These are phyloP conservation scores for Phodopus roborovskii DNA, from an alignment of 2,113 vertebrate species.

Conservation along the genomic window DNA sequence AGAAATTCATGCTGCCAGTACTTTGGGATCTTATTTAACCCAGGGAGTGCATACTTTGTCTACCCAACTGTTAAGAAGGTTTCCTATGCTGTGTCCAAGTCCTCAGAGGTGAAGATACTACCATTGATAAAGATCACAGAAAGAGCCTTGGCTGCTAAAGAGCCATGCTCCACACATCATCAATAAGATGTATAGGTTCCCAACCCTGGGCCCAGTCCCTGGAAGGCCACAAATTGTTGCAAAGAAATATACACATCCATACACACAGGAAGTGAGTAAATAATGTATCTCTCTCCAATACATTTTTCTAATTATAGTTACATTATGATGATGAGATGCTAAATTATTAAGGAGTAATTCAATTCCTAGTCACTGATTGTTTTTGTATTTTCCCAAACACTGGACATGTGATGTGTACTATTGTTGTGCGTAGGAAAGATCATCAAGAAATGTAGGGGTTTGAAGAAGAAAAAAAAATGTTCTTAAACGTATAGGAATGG, in stretches of 20 bases:
- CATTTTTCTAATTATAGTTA: constrained; percentile 11
- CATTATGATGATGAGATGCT: background rate
- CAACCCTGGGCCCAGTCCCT: background rate
- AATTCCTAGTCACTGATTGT: constrained; percentile 16
- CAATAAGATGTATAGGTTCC: background rate
- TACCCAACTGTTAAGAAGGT: background rate
- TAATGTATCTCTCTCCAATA: background rate
- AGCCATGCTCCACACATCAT: background rate
- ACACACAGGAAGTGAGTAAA: background rate
- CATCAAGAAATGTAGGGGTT: background rate
- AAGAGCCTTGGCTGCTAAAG: background rate
- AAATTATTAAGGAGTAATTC: background rate
- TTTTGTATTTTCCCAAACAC: constrained; percentile 9
- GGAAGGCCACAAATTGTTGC: background rate
- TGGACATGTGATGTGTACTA: background rate
- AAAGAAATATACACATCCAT: background rate
- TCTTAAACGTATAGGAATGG: background rate
- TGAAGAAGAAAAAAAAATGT: background rate
- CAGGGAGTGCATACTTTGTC: background rate
- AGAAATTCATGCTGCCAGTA: background rate
- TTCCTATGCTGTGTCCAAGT: background rate
- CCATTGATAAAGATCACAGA: background rate
- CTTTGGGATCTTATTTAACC: background rate
- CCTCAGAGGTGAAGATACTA: background rate
- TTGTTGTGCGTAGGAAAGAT: background rate